Base-by-base conservation (phyloP, 2,888 invertebrate genomes). In the Chirona hameri region DNA sequence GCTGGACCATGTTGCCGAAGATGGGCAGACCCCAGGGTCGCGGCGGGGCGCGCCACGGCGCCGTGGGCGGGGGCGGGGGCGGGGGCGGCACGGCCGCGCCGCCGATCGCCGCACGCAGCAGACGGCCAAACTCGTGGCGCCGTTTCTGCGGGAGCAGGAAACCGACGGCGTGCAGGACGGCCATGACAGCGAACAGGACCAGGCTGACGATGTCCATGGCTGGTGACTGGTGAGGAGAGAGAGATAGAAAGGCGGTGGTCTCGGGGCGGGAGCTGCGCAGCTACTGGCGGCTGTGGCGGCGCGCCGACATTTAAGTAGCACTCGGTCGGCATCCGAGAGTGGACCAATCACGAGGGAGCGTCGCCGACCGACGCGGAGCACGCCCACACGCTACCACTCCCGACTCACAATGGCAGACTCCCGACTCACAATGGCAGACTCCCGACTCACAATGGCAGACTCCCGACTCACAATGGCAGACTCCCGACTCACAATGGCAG, bases 1-100 rank as follows among this genome's bases (percentile, higher is more conserved):
- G 82, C 65, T 80, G 84, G 80, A 83, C 83, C 39, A 85, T 81
- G 82, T 84, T 84, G 60, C 85, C 85, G 79, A 85, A 27, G 82
- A 85, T 79, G 69, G 85, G 85, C 72, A 84, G 83, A 48, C 83
- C 83, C 81, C 82, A 83, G 14, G 85, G 85, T 31, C 85, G 85
- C n/a, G 85, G 84, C 39, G 76, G 76, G n/a, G n/a, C n/a, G n/a
- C n/a, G n/a, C n/a, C n/a, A n/a, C n/a, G n/a, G n/a, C n/a, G 76
- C 39, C 0, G 76, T 14, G 18, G 81, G 21, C 57, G 57, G 76
- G 12, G 81, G 79, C 55, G 81, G n/a, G 21, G 72, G 24, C 29
- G 72, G 72, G 31, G 14, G 31, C 14, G 15, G 14, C 15, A 0
- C 18, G 14, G 31, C 15, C 15, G 4, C 31, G 9, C 72, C 9